Evolutionary conservation across 2,888 invertebrate genomes (phyloP).

Genomic region (Rosalia funebris): DNA sequence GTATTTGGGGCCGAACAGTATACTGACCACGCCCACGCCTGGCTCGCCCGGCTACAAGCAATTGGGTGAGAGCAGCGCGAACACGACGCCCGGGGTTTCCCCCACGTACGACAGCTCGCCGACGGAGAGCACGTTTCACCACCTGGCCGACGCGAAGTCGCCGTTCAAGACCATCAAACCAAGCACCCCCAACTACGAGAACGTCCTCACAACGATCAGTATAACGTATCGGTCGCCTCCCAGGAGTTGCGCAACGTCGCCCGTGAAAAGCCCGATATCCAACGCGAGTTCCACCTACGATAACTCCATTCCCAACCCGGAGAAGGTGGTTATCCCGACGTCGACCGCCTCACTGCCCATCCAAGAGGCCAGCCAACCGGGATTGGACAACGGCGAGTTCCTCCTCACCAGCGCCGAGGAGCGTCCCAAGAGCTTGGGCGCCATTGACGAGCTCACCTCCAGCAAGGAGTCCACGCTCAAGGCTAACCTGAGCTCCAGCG

Average conservation of each 20-base stretch:
- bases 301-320: constrained; percentile 69
- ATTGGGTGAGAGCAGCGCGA: constrained; percentile 57
- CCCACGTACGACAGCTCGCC: constrained; percentile 51
- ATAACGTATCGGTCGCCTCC: constrained; percentile 77
- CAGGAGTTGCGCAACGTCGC: constrained; percentile 58
- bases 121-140: constrained; percentile 46
- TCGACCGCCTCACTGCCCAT: constrained; percentile 69
- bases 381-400: constrained; percentile 44
- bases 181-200: constrained; percentile 60
- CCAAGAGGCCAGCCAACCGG: constrained; percentile 69
- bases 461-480: constrained; percentile 48
- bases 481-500: constrained; percentile 53
- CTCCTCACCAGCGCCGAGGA: constrained; percentile 39
- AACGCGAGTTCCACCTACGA: constrained; percentile 67
- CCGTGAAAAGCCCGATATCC: constrained; percentile 43
- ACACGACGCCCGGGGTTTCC: constrained; percentile 56
- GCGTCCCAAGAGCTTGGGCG: constrained; percentile 60
- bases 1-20: constrained; percentile 48
- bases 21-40: constrained; percentile 57
- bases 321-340: constrained; percentile 67
- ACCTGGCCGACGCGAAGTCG: constrained; percentile 32
- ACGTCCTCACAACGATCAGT: constrained; percentile 76
- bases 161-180: constrained; percentile 25
- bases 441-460: constrained; percentile 54
- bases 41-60: constrained; percentile 60